Base-by-base conservation (phyloP, 1,140 invertebrate genomes). In the Drosophila gunungcola region DNA sequence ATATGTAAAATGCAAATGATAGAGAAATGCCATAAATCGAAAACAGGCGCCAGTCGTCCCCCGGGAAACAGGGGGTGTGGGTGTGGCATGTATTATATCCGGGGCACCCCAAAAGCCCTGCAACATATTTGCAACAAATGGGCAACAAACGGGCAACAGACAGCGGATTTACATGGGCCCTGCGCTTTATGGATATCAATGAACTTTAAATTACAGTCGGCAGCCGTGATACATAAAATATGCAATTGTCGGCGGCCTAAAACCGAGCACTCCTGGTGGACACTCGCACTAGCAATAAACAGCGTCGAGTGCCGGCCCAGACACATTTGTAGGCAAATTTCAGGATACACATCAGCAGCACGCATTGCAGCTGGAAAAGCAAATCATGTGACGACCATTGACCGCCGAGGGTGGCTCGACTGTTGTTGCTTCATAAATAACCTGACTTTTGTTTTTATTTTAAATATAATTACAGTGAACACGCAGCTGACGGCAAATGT, bases 251-350 rank as follows among this genome's bases (percentile, higher is more conserved):
- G 75, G 69, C 61, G 77, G 84, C 84, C 84, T 84, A 89, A 80
- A 80, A 80, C 65, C 63, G 58, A 54, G 42, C 75, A 65, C 32
- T 56, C 58, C 16, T 45, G 41, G 51, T 36, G 42, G 11, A 34
- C 27, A 27, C 43, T 46, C 21, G 21, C 27, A 49, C 16, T 21
- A 21, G 69, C 63, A 82, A 79, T 83, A 86, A 83, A 88, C 79
- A 73, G 62, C 64, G 78, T 55, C 64, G 51, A 69, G 67, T 69
- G 65, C 9, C 51, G 49, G 32, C 34, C 73, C 84, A 89, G 84
- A 89, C 84, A 89, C 84, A 89, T 89, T 89, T 74, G 73, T 84
- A 80, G 84, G 84, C 84, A 89, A 89, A 89, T 89, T 83, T 83
- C 65, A 65, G 45, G 41, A 54, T 58, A 78, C 41, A 76, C 67